Evolutionary conservation across 2,888 invertebrate species (phyloP).

Genomic region (Tetropium fuscum): DNA sequence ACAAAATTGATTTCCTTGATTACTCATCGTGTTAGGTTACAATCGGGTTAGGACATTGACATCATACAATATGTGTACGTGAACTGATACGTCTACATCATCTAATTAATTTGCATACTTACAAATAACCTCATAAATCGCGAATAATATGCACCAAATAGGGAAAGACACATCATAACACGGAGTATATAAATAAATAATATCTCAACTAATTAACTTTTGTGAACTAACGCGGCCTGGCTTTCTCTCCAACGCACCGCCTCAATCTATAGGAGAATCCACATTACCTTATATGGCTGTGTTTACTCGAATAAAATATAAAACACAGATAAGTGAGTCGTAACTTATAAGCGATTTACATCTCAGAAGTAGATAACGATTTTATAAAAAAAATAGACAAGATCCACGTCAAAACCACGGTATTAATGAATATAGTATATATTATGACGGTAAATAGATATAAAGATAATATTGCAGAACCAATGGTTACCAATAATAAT

Average conservation of each 20-base stretch:
- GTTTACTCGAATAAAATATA: constrained; percentile 19
- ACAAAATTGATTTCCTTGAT: no score
- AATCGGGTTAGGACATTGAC: no score
- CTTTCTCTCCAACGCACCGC: constrained; percentile 9
- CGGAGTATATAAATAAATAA: background rate
- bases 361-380: constrained; percentile 2
- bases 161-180: constrained; percentile 13
- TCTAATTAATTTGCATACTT: constrained; percentile 3
- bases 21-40: no score
- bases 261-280: constrained; percentile 19
- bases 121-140: constrained; percentile 10
- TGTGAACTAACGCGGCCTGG: constrained; percentile 4
- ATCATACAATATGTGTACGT: no score
- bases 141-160: constrained; percentile 15
- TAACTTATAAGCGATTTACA: background rate
- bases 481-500: no score
- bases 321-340: constrained; percentile 18
- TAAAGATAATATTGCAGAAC: background rate
- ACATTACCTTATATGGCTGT: constrained; percentile 37
- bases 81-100: no score
- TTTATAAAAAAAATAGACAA: constrained; percentile 6
- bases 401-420: background rate
- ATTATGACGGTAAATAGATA: no score
- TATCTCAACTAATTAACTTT: background rate
- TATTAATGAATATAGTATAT: no score